Conservation (phyloP, 2,797 vertebrate species). For the Falco biarmicus region DNA sequence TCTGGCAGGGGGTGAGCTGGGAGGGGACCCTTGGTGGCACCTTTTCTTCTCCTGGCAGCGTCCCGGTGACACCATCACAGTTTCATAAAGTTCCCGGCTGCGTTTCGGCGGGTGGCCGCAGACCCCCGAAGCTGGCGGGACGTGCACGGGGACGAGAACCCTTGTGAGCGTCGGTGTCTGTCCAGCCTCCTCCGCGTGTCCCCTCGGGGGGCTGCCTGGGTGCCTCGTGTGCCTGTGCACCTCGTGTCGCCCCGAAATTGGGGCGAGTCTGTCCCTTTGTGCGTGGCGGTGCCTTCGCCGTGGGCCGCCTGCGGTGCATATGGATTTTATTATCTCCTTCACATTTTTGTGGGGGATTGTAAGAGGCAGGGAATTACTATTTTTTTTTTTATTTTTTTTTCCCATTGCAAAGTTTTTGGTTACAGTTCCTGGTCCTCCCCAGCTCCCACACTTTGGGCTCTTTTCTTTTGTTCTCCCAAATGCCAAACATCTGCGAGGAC, state of each 20-base stretch:
- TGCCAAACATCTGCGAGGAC: background rate
- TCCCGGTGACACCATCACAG: background rate
- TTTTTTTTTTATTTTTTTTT: background rate
- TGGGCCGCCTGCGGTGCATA: slow-evolving; percentile 10
- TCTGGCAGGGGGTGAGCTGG: background rate
- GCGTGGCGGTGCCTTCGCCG: background rate
- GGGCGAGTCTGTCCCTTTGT: slow-evolving; percentile 7
- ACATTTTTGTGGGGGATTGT: slow-evolving; percentile 61
- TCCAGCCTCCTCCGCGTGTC: fast-evolving
- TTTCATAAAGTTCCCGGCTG: background rate
- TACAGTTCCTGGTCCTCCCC: slow-evolving; percentile 13
- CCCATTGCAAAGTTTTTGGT: slow-evolving; percentile 67
- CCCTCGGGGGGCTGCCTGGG: background rate
- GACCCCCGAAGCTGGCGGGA: background rate
- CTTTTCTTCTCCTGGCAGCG: background rate
- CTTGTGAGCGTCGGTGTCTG: fast-evolving
- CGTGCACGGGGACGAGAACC: fast-evolving
- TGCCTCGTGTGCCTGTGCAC: background rate
- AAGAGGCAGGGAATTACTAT: slow-evolving; percentile 4
- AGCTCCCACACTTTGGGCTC: background rate
- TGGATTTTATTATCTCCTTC: slow-evolving; percentile 68
- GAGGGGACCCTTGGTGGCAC: background rate
- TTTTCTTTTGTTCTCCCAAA: slow-evolving; percentile 71
- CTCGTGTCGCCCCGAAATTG: fast-evolving
- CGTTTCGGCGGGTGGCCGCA: fast-evolving